phyloP scores from a whole-genome alignment of 2,797 vertebrate species.

The Falco novaeseelandiae region DNA sequence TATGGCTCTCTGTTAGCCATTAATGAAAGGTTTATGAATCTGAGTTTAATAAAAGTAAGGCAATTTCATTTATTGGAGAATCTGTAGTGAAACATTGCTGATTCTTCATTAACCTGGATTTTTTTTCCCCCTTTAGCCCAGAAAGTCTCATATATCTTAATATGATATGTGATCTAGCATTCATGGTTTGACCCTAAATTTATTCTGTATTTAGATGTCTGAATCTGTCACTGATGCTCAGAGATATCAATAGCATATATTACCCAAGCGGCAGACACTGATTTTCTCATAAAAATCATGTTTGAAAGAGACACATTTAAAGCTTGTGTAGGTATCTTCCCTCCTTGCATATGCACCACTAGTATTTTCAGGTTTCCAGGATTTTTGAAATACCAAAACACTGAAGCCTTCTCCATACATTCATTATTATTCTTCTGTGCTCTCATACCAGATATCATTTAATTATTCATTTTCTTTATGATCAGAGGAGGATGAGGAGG shows the following conservation, averaged over 20 bases:
- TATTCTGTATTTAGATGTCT: background rate
- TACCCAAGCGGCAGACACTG: background rate
- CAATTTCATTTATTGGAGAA: background rate
- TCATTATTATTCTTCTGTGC: background rate
- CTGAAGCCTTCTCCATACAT: background rate
- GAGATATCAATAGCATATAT: background rate
- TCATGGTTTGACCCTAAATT: background rate
- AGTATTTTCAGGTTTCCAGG: background rate
- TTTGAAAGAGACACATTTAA: background rate
- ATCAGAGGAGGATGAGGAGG: background rate
- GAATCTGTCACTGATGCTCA: background rate
- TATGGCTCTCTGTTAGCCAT: background rate
- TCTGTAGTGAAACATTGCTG: background rate
- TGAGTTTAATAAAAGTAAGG: background rate
- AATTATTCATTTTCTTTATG: background rate
- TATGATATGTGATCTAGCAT: background rate
- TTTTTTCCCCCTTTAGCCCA: background rate
- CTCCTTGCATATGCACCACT: fast-evolving
- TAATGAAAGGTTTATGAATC: background rate
- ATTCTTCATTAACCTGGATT: background rate
- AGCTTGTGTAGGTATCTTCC: background rate
- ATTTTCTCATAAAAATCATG: background rate
- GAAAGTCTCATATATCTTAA: background rate
- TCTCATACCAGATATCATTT: background rate
- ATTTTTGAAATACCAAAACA: background rate